Evolutionary conservation across 2,113 vertebrate genomes (phyloP), one percentile per base, ranked within the genome.

Genomic region (Poeciliopsis turrubarensis): DNA sequence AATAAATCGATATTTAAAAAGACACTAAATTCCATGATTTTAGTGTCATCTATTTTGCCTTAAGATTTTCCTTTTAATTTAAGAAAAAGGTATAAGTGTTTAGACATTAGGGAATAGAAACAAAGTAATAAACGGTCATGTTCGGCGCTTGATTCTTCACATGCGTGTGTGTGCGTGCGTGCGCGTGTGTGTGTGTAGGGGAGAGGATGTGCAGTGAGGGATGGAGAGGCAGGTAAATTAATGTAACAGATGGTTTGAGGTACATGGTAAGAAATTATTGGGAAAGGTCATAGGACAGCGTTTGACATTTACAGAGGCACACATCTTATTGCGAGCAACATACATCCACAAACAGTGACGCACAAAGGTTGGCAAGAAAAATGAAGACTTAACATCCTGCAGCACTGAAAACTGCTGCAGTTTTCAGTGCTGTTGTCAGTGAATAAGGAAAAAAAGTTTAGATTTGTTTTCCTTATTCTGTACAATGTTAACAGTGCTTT

Each of bases 241-340:
- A 83, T 87, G 70, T 78, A 72, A 84, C 86, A 84, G 89, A 77
- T 80, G 84, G 78, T 77, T 85, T 62, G 60, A 72, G 65, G 69
- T 79, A 78, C 80, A 83, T 74, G 69, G 78, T 60, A 14, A 78
- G 73, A 79, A 83, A 83, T 83, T 34, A 87, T 84, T 83, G 62
- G 34, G 37, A 91, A 89, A 91, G 89, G 87, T 89, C 87, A 90
- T 65, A 80, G 74, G 76, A 76, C 62, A 71, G 70, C 54, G 37
- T 64, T 60, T 91, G 89, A 89, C 91, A 89, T 92, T 90, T 90
- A 83, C 72, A 22, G 5, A 78, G 62, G 61, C 77, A 74, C 73
- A 62, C 80, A 68, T 84, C 39, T 70, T 78, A 83, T 81, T 78
- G 68, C 41, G 27, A 27, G 70, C 44, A 54, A 69, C 29, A 66